These are phyloP conservation scores for Plemyria rubiginata DNA, from an alignment of 2,888 invertebrate species.

Conservation along the genomic window DNA sequence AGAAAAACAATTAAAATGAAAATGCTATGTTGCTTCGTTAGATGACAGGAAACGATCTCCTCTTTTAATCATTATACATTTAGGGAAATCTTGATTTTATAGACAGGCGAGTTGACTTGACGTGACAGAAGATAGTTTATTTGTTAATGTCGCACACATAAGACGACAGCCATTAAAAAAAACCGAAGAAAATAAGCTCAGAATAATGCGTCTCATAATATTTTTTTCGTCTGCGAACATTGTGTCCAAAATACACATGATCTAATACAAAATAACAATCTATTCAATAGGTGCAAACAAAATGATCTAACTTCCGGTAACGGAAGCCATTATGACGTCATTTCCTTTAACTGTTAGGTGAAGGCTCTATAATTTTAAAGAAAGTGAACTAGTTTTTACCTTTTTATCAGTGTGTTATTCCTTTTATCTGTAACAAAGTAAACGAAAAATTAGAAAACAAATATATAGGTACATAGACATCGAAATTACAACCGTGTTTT, in stretches of 20 bases:
- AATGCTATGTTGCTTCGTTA: too few species aligned
- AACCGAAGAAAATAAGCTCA: too few species aligned
- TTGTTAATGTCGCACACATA: too few species aligned
- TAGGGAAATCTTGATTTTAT: too few species aligned
- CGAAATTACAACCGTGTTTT: too few species aligned
- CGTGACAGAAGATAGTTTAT: too few species aligned
- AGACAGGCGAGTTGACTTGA: too few species aligned
- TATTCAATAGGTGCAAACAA: slow-evolving; percentile 28
- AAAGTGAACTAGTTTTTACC: slow-evolving; percentile 30
- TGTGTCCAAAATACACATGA: slow-evolving; percentile 18
- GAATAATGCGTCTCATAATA: background rate
- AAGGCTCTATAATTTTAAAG: slow-evolving; percentile 23
- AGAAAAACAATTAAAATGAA: too few species aligned
- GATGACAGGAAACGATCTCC: too few species aligned
- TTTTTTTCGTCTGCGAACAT: background rate
- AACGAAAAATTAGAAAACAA: slow-evolving; percentile 2
- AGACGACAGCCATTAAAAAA: too few species aligned
- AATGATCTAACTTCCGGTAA: slow-evolving; percentile 52
- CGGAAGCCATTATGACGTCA: slow-evolving; percentile 48
- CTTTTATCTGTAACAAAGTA: slow-evolving; percentile 37
- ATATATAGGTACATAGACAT: background rate
- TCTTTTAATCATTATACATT: too few species aligned
- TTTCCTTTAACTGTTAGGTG: slow-evolving; percentile 39
- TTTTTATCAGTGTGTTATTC: slow-evolving; percentile 16
- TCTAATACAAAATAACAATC: slow-evolving; percentile 16